Base-by-base conservation (phyloP, 2,797 vertebrate genomes). In the Arctocebus calabarensis region DNA sequence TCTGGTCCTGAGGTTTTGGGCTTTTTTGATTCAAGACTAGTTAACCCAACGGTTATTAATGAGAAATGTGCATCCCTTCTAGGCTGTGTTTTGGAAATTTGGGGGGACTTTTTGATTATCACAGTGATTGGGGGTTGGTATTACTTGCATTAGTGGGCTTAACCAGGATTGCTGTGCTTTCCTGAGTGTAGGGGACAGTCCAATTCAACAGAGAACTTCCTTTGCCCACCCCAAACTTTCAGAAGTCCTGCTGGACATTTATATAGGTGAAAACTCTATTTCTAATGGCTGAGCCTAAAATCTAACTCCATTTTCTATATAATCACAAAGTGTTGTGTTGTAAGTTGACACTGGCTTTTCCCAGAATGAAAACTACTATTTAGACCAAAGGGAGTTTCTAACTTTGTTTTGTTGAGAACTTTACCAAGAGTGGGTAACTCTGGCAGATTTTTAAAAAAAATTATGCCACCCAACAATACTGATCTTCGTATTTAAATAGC, bases 11-110 rank as follows among this genome's bases (percentile, higher is more conserved):
- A 78, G 57, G 22, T 84, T 91, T 88, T 13, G 48, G 43, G 9
- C n/a, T 84, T 55, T 83, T 90, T 84, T 55, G 40, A 85, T 68
- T 91, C 32, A 57, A 84, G 43, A 55, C 34, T 27, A 88, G 66
- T 88, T 81, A 88, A 57, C 2, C 34, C 34, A 78, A 7, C 34
- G 22, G 22, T 45, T 83, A 22, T 83, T 75, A 25, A 43, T 48
- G 45, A 73, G 64, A 83, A 43, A 66, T 10, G 23, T 16, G 52
- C n/a, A 19, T 43, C 55, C 52, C 37, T 34, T 11, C 17, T 7
- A 20, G 37, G 32, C 20, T 57, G 48, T 27, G 55, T 43, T 71
- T 82, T n/a, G 64, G 70, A 62, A 90, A 90, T 59, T 45, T 37
- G 11, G 13, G n/a, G 43, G 82, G 27, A 2, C 29, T 82, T 94